Evolutionary conservation across 2,797 vertebrate genomes (phyloP), one percentile per base, ranked within the genome.

Genomic region (Ctenosaura bakeri): DNA sequence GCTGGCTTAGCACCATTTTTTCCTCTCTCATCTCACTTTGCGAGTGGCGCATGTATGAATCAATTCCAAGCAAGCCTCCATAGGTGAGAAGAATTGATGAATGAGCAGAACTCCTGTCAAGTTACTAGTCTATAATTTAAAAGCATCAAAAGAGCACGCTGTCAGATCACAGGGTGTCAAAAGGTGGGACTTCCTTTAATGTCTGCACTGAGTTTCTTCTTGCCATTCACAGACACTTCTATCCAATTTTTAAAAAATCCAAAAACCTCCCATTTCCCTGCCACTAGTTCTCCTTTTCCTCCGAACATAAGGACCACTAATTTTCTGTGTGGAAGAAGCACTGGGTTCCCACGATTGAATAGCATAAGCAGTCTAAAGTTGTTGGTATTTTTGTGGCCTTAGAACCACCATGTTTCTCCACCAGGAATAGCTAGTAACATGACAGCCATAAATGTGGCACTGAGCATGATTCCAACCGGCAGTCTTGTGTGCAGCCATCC

Each of bases 401-500:
- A 62, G 14, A 94, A 93, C 71, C 92, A 94, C 54, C 96, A 56
- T 16, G 12, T 56, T 18, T 96, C 93, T 91, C 97, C 2, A 96
- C 88, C 73, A 98, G 18, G 83, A 97, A 96, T 0, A 92, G 97
- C 98, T 20, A 98, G 87, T 78, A 98, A 69, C 0, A 97, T 88
- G 80, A 98, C 87, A 0, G 98, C 82, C 0, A 96, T 89, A 0
- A 97, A 85, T 0, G 97, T 94, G 0, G 96, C 93, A 0, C 97
- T 97, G 16, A 97, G 80, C 1, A 97, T 95, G 14, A 98, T 98
- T 66, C 96, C 98, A 4, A 97, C 97, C 18, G 99, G 94, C 0
- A 85, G 96, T 0, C 98, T 0, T 95, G 81, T 62, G 50, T 98
- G 90, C 93, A 92, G 29, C 0, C 96, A 90, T 3, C 54, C 0